Evolutionary conservation across 2,113 vertebrate species (phyloP).

Genomic region (Sphyrna mokarran): DNA sequence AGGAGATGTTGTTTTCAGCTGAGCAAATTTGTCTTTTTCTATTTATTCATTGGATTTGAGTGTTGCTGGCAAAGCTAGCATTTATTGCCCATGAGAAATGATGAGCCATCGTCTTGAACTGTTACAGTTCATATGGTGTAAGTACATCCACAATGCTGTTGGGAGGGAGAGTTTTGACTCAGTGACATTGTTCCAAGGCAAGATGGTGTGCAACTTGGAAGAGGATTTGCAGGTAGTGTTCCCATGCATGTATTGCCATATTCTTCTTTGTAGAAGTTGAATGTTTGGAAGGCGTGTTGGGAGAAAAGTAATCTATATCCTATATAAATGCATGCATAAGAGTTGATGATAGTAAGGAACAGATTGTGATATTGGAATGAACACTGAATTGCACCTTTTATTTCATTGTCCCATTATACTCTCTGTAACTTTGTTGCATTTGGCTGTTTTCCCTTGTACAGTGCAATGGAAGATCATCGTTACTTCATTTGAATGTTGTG

Average conservation of each 20-base stretch:
- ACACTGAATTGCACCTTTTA: background rate
- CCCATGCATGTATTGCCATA: background rate
- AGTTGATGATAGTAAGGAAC: background rate
- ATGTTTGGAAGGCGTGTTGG: background rate
- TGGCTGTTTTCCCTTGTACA: background rate
- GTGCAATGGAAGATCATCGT: background rate
- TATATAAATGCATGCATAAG: background rate
- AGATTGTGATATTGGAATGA: background rate
- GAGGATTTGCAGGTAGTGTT: background rate
- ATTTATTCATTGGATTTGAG: too few species aligned
- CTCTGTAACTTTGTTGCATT: background rate
- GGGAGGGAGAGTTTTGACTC: background rate
- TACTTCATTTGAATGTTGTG: background rate
- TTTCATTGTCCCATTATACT: background rate
- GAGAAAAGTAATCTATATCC: background rate
- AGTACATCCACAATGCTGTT: too few species aligned
- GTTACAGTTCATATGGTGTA: background rate
- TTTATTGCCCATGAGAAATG: background rate
- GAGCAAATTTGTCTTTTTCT: background rate
- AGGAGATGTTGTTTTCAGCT: background rate
- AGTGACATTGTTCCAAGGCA: background rate
- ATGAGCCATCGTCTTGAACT: background rate
- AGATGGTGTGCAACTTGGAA: background rate
- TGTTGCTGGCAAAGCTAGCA: too few species aligned
- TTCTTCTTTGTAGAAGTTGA: background rate